phyloP scores from a whole-genome alignment of 2,888 invertebrate species.

The Athetis lepigone region DNA sequence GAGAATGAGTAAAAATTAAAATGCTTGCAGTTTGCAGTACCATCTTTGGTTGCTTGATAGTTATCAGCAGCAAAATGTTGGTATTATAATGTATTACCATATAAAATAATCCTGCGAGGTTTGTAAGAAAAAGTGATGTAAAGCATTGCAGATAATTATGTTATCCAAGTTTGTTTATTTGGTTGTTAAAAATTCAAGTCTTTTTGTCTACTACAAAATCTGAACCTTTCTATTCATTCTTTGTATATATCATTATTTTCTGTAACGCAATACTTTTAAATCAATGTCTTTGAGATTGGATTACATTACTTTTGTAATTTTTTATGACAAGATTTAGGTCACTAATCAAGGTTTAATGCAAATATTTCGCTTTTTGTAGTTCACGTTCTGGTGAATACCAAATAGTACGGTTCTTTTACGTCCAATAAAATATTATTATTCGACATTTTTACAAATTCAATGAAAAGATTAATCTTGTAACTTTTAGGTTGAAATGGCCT shows the following conservation, averaged over 20 bases:
- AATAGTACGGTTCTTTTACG: conserved; percentile 22
- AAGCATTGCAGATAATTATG: conserved; percentile 37
- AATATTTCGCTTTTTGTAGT: conserved; percentile 48
- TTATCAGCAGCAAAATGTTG: conserved; percentile 37
- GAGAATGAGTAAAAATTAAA: conserved; percentile 29
- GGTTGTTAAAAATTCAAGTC: conserved; percentile 43
- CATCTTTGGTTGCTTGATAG: conserved; percentile 39
- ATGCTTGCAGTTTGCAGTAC: conserved; percentile 26
- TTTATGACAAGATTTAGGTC: conserved; percentile 51
- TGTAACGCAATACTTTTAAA: conserved; percentile 51
- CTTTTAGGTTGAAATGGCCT: conserved; percentile 48
- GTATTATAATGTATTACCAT: conserved; percentile 16
- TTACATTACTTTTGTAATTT: conserved; percentile 52
- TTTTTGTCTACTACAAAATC: conserved; percentile 29
- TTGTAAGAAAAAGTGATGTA: conserved; percentile 34
- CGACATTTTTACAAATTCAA: conserved; percentile 34
- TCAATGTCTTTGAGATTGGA: conserved; percentile 48
- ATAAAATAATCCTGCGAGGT: conserved; percentile 35
- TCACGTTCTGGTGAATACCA: conserved; percentile 23
- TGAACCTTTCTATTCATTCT: conserved; percentile 51
- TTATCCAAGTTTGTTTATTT: conserved; percentile 32
- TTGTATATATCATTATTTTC: conserved; percentile 47
- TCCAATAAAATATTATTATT: conserved; percentile 27
- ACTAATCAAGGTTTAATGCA: conserved; percentile 51
- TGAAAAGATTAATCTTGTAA: conserved; percentile 37